Base-by-base conservation (phyloP, 2,797 vertebrate species). In the Chelon auratus region DNA sequence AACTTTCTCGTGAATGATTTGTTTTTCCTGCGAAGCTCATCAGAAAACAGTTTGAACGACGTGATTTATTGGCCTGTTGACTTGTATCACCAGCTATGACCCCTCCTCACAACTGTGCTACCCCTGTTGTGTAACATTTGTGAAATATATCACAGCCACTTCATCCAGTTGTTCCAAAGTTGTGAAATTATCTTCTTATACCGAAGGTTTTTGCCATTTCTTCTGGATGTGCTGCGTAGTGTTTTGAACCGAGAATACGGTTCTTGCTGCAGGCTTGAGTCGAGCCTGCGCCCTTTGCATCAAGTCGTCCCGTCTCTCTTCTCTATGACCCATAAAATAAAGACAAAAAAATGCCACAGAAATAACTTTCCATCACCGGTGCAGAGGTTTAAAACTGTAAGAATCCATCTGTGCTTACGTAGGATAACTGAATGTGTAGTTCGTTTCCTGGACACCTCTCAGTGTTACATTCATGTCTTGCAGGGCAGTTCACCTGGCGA, bases 401-500 rank as follows among this genome's bases (percentile, higher is more conserved):
- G 30, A 33, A 33, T 5, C 2, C 2, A 6, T 7, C 30, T 33
- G 30, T 8, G 0, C 1, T 3, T 33, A 26, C 24, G 24, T 3
- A 26, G 24, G 24, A 26, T 26, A 40, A 2, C 39, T 40, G 14
- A 40, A 40, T 43, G 42, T 45, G 43, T 7, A n/a, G 17, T 20
- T 47, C 24, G 9, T 18, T 9, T 48, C 8, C 36, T 57, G 18
- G 36, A 13, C 54, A 3, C 6, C 20, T 64, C 7, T 47, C 50
- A 54, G 7, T 42, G 48, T 50, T 50, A 20, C 51, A 20, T 63
- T 26, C 8, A 2, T 55, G 33, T 30, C 7, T 18, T 72, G 42
- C 73, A 94, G 93, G 91, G 91, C 9, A 47, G 62, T 0, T 3
- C 72, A 17, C 7, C 68, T 0, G 72, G 17, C 0, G 94, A 95